phyloP scores from a whole-genome alignment of 2,888 invertebrate genomes.

The Drosophila aldrichi region DNA sequence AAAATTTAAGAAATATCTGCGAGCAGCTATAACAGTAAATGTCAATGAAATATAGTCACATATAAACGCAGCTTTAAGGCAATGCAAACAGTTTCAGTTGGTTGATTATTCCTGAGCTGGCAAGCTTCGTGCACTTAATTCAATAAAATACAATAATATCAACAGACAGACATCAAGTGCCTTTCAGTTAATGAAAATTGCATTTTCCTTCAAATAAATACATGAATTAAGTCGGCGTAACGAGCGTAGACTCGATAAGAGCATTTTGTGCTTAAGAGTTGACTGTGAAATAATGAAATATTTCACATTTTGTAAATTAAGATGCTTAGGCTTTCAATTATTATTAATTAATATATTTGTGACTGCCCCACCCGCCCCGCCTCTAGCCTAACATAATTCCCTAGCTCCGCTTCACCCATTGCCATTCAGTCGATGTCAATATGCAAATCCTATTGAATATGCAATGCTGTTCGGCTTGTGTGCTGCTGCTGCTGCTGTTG shows the following conservation, averaged over 20 bases:
- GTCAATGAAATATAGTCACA: no score
- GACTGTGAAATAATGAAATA: not conserved
- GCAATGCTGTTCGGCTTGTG: not conserved
- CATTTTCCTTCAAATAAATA: not conserved
- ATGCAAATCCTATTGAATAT: constrained; percentile 8
- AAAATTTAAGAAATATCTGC: not conserved
- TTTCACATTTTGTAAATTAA: constrained; percentile 9
- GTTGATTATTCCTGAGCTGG: not conserved
- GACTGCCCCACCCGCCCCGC: no score
- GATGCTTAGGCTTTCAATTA: constrained; percentile 2
- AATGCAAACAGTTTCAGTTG: not conserved
- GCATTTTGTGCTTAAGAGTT: constrained; percentile 7
- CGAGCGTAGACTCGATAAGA: constrained; percentile 6
- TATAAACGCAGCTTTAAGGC: not conserved
- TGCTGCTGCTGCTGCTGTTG: not conserved
- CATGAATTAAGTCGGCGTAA: not conserved
- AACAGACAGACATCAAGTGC: no score
- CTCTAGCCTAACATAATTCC: not conserved
- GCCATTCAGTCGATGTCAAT: not conserved
- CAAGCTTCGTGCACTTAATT: not conserved
- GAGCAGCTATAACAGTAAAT: not conserved
- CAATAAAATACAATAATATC: not conserved
- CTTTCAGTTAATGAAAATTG: constrained; percentile 15
- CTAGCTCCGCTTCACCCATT: not conserved
- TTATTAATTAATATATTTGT: not conserved